A percentile compares a stretch with the other conserved stretches of the same genome.
Conservation (phyloP, 2,797 vertebrate genomes). For the Danio choprae region DNA sequence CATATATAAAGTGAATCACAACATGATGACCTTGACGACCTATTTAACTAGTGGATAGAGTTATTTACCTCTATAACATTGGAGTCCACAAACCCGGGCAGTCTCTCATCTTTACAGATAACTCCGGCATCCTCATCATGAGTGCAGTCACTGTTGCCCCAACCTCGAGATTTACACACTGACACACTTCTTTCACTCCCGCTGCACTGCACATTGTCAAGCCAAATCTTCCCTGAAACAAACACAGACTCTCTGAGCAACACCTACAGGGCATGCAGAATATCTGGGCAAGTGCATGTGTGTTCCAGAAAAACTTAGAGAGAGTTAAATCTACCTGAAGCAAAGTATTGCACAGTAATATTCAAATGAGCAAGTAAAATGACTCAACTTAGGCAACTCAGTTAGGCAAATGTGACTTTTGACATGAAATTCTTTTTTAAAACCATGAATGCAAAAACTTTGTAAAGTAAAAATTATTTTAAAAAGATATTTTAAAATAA, state of each 20-base stretch:
- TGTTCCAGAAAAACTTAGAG: too few relatives aligned
- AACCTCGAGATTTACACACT: constrained; percentile 89
- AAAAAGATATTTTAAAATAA: too few relatives aligned
- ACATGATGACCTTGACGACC: too few relatives aligned
- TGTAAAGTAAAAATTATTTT: too few relatives aligned
- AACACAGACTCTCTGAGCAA: constrained; percentile 31
- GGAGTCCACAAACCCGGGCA: constrained; percentile 89
- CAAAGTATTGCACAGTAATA: too few relatives aligned
- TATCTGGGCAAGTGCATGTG: background rate
- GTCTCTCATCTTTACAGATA: constrained; percentile 92
- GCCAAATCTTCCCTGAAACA: constrained; percentile 91
- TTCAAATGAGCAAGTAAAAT: too few relatives aligned
- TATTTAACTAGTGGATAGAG: background rate
- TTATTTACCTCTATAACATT: constrained; percentile 89
- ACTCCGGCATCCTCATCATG: constrained; percentile 95
- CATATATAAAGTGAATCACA: too few relatives aligned
- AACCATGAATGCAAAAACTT: too few relatives aligned
- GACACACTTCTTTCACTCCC: constrained; percentile 87
- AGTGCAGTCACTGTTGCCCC: constrained; percentile 98
- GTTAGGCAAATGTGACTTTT: too few relatives aligned
- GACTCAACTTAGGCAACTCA: too few relatives aligned
- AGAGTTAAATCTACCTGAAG: too few relatives aligned
- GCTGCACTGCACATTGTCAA: constrained; percentile 91
- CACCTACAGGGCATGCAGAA: background rate
- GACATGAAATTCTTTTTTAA: too few relatives aligned